Conservation (phyloP, 92 coral and sea anemone genomes). For the Meandrina meandrites region DNA sequence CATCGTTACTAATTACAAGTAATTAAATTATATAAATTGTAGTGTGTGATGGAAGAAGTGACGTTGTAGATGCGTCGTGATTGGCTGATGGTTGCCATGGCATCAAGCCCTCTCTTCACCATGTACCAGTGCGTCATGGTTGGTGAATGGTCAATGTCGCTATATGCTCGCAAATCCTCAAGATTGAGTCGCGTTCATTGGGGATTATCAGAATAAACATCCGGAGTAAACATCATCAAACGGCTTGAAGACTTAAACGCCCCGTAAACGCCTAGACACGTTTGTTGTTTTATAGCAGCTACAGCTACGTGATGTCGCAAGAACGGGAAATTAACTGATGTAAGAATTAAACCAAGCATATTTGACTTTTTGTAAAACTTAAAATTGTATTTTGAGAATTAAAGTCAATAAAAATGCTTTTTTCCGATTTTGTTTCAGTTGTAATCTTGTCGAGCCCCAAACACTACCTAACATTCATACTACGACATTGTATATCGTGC, state of each 20-base stretch:
- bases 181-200: not conserved
- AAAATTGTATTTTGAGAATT: not conserved
- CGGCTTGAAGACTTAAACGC: not conserved
- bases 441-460: not conserved
- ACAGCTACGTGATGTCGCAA: not conserved
- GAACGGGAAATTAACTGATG: not conserved
- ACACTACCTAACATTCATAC: too few relatives aligned
- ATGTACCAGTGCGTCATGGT: too few relatives aligned
- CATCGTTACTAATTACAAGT: too few relatives aligned
- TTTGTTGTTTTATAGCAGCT: not conserved
- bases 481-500: too few relatives aligned
- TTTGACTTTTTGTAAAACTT: too few relatives aligned
- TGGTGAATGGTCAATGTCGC: not conserved
- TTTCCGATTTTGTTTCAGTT: not conserved
- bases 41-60: too few relatives aligned
- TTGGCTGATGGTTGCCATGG: not conserved
- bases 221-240: slow-evolving; percentile 24
- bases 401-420: not conserved
- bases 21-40: too few relatives aligned
- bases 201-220: not conserved
- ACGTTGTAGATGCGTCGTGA: too few relatives aligned
- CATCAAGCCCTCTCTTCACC: not conserved
- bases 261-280: not conserved
- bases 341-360: not conserved
- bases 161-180: not conserved